Evolutionary conservation across 2,113 vertebrate species (phyloP), one percentile per base, ranked within the genome.

Genomic region (Gadus chalcogrammus): DNA sequence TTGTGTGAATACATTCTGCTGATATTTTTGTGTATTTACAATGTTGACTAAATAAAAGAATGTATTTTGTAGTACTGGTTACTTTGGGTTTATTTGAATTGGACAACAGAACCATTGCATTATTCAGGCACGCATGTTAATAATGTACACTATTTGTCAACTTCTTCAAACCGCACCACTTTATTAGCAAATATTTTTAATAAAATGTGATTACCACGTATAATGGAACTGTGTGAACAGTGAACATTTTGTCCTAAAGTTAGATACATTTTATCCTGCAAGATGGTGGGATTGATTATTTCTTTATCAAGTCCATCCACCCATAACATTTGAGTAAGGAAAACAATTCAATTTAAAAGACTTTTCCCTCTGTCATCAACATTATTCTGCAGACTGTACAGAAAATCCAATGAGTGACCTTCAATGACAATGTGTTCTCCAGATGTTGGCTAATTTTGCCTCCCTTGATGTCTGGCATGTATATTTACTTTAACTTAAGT

Each of bases 61-160:
- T 91, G 90, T 92, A 92, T 92, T 93, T 93, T 92, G 86, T 91
- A 92, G 79, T 74, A 84, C 17, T 82, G 82, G 65, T 68, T 78
- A 69, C 48, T 58, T 16, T 58, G 22, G 2, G 18, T 48, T 48
- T 48, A 13, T 48, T 48, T 48, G 8, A 48, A 48, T 48, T 48
- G 9, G 7, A 48, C 42, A 48, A 48, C 11, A 48, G 5, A 48
- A 48, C 81, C 71, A 18, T 74, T 83, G 61, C 55, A 42, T 65
- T 17, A 13, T 48, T 48, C 42, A 13, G 42, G 42, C 2, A 12
- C 5, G 8, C 42, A 13, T 48, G 9, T 48, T 48, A 48, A 48
- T 48, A 48, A 35, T 16, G 24, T 53, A 65, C 55, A 67, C 18
- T 35, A 15, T 55, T 61, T 15, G 38, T 22, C 20, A 48, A 9